Base-by-base conservation (phyloP, 2,888 invertebrate genomes). In the Chrysolina americana region DNA sequence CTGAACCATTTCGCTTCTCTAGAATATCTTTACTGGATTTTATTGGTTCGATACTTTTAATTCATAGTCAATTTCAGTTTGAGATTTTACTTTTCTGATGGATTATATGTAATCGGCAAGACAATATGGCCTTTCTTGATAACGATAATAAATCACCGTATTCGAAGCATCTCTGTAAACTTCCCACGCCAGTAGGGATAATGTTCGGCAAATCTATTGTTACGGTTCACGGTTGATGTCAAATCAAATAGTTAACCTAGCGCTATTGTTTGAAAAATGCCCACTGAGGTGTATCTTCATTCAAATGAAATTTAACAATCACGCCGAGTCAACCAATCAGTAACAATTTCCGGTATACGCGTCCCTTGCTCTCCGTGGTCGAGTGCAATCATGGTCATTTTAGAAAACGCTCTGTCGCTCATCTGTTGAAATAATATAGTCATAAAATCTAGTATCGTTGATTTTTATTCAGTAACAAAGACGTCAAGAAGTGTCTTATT, bases 321-420 rank as follows among this genome's bases (percentile, higher is more conserved):
- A 68, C 68, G 53, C 47, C 21, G 65, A 73, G 41, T 69, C 36
- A 65, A 69, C 48, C 70, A 70, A 74, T 74, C 72, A 70, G 68
- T 64, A 53, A 64, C 63, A 72, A 76, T 76, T 76, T 76, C 74
- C 76, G 70, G 76, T 76, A 63, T 62, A 68, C 62, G 56, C 65
- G 50, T 71, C 72, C 72, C 63, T 28, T 64, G 68, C 65, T 72
- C 72, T 74, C 70, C 65, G 28, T 72, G 77, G 70, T 73, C 56
- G 70, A 71, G 36, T 75, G 73, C 76, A 72, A 70, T 59, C 59
- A 28, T 9, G 13, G 21, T 19, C 21, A 21, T 21, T 56, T 17
- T n/a, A 17, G 48, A 21, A 2, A 21, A 53, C 53, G 53, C 19
- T 53, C 53, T 53, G 19, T 19, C 0, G 53, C 53, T 53, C 53